A percentile compares a stretch with the other conserved stretches of the same genome.
phyloP scores from a whole-genome alignment of 2,888 invertebrate genomes.

The Phengaris alcon region DNA sequence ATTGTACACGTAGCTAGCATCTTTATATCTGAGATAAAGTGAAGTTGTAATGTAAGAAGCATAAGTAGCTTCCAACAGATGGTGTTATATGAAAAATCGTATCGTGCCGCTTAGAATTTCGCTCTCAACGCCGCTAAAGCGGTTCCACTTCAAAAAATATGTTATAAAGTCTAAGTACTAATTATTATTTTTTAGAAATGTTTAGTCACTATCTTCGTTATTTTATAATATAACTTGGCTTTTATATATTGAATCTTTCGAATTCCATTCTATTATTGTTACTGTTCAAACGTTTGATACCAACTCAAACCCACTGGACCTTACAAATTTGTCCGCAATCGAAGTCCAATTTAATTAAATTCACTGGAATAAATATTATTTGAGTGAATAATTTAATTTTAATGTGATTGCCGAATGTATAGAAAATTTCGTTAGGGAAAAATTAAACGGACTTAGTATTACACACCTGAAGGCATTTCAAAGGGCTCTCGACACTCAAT shows the following conservation, averaged over 20 bases:
- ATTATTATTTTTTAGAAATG: too few species aligned
- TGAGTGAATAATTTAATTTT: constrained; percentile 22
- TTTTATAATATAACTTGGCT: too few species aligned
- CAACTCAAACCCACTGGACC: background rate
- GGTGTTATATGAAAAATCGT: too few species aligned
- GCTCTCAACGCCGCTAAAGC: too few species aligned
- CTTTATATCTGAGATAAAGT: too few species aligned
- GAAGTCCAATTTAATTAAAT: constrained; percentile 7
- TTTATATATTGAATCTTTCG: background rate
- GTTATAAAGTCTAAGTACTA: too few species aligned
- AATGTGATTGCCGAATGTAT: constrained; percentile 46
- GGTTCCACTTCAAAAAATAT: too few species aligned
- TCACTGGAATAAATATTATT: constrained; percentile 18
- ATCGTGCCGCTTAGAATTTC: too few species aligned
- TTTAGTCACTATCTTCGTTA: too few species aligned
- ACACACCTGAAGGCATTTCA: constrained; percentile 66
- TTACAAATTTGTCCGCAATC: constrained; percentile 12
- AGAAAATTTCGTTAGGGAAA: constrained; percentile 66
- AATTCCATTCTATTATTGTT: background rate
- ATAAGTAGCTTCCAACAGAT: too few species aligned
- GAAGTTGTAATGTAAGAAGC: too few species aligned
- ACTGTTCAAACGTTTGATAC: constrained; percentile 1
- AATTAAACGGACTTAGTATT: constrained; percentile 65
- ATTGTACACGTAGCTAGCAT: too few species aligned
- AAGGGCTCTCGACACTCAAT: constrained; percentile 65